phyloP scores from a whole-genome alignment of 2,113 vertebrate genomes.

The Dicerorhinus sumatrensis region DNA sequence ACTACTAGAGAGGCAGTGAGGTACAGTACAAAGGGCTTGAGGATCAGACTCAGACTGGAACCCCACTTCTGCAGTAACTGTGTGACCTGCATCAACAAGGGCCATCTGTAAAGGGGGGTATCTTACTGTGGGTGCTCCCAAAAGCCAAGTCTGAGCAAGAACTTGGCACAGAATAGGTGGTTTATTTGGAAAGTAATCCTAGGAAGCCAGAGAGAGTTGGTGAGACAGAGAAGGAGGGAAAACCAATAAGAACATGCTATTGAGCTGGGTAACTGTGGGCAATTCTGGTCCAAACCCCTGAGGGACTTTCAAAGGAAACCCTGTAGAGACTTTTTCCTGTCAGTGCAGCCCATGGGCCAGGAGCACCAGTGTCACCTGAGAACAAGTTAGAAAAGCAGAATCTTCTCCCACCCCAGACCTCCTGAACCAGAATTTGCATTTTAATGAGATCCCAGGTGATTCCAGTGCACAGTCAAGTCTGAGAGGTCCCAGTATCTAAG shows the following conservation, averaged over 20 bases:
- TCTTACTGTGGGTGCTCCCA: neutral
- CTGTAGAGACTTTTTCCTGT: neutral
- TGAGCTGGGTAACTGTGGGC: neutral
- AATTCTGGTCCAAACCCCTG: neutral
- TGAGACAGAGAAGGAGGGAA: neutral
- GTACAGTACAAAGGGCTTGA: neutral
- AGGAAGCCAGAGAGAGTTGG: neutral
- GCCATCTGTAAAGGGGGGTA: neutral
- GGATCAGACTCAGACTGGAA: neutral
- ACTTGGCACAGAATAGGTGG: neutral
- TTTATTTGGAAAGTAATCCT: neutral
- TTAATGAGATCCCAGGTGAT: constrained; percentile 32
- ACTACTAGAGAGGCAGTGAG: neutral
- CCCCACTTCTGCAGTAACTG: neutral
- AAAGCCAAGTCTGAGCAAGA: constrained; percentile 10
- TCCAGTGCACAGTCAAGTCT: neutral
- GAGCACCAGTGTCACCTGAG: neutral
- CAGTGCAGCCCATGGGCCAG: neutral
- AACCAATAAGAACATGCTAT: neutral
- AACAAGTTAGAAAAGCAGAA: neutral
- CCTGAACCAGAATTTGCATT: neutral
- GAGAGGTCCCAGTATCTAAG: neutral
- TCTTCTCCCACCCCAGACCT: neutral
- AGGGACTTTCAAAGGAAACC: neutral
- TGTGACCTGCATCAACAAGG: neutral